Conservation (phyloP, 2,888 invertebrate species). For the Tenthredo notha region DNA sequence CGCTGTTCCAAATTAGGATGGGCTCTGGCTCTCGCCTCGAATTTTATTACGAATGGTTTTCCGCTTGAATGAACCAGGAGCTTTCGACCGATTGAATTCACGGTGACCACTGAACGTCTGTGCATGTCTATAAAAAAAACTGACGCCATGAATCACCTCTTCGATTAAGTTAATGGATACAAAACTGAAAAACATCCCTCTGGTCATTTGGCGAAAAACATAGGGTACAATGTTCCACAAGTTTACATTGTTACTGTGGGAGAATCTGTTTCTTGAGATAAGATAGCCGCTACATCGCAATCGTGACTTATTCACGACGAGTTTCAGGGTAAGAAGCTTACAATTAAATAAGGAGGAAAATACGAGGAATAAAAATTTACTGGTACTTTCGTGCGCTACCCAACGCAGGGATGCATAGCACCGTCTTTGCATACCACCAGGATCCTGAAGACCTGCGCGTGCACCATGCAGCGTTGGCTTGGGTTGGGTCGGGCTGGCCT, state of each 20-base stretch:
- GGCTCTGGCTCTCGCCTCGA: background rate
- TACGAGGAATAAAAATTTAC: background rate
- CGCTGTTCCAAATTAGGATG: conserved; percentile 27
- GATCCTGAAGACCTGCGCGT: conserved; percentile 45
- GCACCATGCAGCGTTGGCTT: background rate
- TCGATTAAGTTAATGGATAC: background rate
- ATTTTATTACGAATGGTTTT: conserved; percentile 29
- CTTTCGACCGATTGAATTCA: conserved; percentile 15
- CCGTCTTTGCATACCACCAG: conserved; percentile 32
- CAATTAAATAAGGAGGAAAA: background rate
- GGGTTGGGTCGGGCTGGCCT: conserved; percentile 5
- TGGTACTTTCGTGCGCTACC: background rate
- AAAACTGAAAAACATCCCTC: background rate
- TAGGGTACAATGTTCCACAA: background rate
- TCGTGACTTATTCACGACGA: conserved; percentile 18
- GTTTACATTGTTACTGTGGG: conserved; percentile 21
- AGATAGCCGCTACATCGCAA: background rate
- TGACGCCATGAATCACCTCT: background rate
- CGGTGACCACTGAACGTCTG: background rate
- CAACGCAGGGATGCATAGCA: conserved; percentile 24
- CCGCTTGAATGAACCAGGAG: conserved; percentile 36
- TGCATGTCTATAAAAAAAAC: background rate
- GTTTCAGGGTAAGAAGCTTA: background rate
- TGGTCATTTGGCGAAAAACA: background rate
- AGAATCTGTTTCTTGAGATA: conserved; percentile 37